Evolutionary conservation across 1,140 invertebrate genomes (phyloP).

Genomic region (Lysiphlebus fabarum): DNA sequence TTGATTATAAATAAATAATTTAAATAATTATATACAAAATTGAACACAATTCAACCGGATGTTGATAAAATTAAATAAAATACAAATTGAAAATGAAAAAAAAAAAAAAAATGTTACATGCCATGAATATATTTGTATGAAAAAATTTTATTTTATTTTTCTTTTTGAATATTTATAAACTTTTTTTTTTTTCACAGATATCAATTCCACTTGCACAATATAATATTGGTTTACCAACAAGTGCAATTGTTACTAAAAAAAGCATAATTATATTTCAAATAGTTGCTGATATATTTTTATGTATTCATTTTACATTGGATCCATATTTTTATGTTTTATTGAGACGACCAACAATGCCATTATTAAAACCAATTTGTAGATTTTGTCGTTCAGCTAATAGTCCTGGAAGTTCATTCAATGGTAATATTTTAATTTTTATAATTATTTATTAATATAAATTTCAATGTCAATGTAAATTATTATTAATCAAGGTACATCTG

Average conservation of each 20-base stretch:
- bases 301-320: constrained; percentile 78
- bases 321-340: constrained; percentile 79
- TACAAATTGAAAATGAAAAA: neutral
- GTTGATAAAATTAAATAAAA: neutral
- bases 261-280: constrained; percentile 52
- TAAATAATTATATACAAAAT: too few relatives aligned
- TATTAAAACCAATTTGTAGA: constrained; percentile 46
- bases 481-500: constrained; percentile 38
- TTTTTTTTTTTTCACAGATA: constrained; percentile 57
- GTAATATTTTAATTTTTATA: constrained; percentile 27
- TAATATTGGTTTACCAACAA: constrained; percentile 32
- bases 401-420: constrained; percentile 45
- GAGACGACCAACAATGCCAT: constrained; percentile 41
- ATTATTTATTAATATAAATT: constrained; percentile 1
- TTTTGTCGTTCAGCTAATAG: constrained; percentile 45
- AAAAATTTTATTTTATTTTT: neutral
- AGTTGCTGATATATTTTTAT: constrained; percentile 71
- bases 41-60: neutral
- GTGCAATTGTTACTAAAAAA: constrained; percentile 29
- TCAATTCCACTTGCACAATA: constrained; percentile 67
- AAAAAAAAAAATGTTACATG: too few relatives aligned
- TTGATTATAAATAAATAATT: neutral
- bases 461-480: too few relatives aligned
- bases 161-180: constrained; percentile 2
- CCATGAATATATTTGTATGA: neutral